Evolutionary conservation across 2,113 vertebrate genomes (phyloP).

Genomic region (Pterophyllum scalare): DNA sequence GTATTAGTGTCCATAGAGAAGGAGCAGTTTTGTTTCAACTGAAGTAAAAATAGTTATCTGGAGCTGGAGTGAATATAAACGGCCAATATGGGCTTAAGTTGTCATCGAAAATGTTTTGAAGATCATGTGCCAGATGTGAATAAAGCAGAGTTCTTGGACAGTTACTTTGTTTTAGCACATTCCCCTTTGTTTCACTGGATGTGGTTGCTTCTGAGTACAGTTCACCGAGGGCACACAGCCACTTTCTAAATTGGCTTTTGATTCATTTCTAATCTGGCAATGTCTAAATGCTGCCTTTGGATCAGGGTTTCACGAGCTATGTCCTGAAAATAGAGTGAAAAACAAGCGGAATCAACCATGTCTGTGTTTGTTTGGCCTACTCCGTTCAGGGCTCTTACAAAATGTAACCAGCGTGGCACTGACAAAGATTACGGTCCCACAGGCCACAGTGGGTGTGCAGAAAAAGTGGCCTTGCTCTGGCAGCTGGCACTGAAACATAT

Average conservation of each 20-base stretch:
- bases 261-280: conserved; percentile 68
- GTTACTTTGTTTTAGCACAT: background rate
- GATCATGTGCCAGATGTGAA: conserved; percentile 7
- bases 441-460: conserved; percentile 75
- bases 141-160: background rate
- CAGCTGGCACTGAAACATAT: conserved; percentile 70
- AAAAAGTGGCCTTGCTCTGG: conserved; percentile 62
- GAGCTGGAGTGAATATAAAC: conserved; percentile 9
- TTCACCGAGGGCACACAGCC: conserved; percentile 55
- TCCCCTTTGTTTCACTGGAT: background rate
- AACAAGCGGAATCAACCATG: conserved; percentile 67
- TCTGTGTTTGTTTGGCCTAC: conserved; percentile 72
- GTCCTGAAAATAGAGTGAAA: conserved; percentile 73
- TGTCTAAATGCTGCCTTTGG: conserved; percentile 68
- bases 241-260: conserved; percentile 57
- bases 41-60: conserved; percentile 29
- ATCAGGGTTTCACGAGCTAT: conserved; percentile 53
- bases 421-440: conserved; percentile 70
- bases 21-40: conserved; percentile 28
- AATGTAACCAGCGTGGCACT: conserved; percentile 69
- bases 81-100: background rate
- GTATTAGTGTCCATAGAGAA: conserved; percentile 42
- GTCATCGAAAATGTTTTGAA: conserved; percentile 12
- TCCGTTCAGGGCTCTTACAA: conserved; percentile 60
- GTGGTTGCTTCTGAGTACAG: conserved; percentile 21